Evolutionary conservation across 2,888 invertebrate genomes (phyloP).

Genomic region (Helicoverpa assulta): DNA sequence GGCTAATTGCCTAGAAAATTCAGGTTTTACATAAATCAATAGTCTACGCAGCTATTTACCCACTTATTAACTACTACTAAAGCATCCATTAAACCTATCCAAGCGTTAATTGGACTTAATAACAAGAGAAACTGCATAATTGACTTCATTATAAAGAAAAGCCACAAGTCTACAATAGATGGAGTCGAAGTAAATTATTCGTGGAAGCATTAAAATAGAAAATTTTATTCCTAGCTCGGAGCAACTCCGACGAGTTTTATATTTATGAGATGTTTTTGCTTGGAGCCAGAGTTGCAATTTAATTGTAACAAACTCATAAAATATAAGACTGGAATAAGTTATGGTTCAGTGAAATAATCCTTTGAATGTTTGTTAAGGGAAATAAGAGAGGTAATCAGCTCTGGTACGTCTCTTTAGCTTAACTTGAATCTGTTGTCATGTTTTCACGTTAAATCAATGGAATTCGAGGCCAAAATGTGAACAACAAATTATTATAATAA

Average conservation of each 20-base stretch:
- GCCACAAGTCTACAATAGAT: slow-evolving; percentile 62
- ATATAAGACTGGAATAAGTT: neutral
- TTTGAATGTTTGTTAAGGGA: neutral
- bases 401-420: too few species aligned
- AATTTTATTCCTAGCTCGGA: slow-evolving; percentile 63
- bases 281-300: neutral
- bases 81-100: slow-evolving; percentile 43
- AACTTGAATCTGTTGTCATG: neutral
- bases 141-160: slow-evolving; percentile 72
- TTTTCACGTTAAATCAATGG: neutral
- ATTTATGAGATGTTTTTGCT: slow-evolving; percentile 37
- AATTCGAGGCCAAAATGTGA: too few species aligned
- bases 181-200: slow-evolving; percentile 67
- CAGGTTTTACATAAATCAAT: too few species aligned
- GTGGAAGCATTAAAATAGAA: slow-evolving; percentile 56
- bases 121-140: slow-evolving; percentile 75
- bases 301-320: neutral
- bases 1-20: neutral
- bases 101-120: slow-evolving; percentile 67
- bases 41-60: neutral
- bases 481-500: too few species aligned
- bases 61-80: neutral
- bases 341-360: neutral
- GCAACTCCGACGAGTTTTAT: slow-evolving; percentile 23
- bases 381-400: neutral